Conservation (phyloP, 2,888 invertebrate species). For the Pandemis cinnamomeana region DNA sequence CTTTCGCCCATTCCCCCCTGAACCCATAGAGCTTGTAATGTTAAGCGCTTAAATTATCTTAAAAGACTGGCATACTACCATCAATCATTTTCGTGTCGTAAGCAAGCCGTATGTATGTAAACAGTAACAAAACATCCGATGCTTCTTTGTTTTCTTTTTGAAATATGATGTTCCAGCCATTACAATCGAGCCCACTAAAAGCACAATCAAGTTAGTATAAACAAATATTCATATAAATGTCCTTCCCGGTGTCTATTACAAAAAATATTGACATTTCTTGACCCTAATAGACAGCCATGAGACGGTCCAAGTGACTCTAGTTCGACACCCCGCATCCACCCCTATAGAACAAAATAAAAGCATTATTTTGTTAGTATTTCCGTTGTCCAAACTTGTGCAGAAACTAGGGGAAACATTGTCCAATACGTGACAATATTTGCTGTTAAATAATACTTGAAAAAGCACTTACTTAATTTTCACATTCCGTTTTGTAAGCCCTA, state of each 20-base stretch:
- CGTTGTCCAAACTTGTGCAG: slow-evolving; percentile 43
- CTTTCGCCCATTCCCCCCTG: too few relatives aligned
- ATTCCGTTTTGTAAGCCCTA: slow-evolving; percentile 45
- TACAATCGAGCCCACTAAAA: slow-evolving; percentile 1
- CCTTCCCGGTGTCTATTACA: slow-evolving; percentile 58
- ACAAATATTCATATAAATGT: slow-evolving; percentile 56
- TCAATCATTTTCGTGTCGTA: too few relatives aligned
- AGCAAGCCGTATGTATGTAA: neutral
- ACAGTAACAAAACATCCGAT: neutral
- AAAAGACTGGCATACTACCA: neutral
- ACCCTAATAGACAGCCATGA: slow-evolving; percentile 70
- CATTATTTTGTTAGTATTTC: slow-evolving; percentile 61
- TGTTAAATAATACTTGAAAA: slow-evolving; percentile 30
- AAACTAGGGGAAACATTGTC: slow-evolving; percentile 35
- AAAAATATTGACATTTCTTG: slow-evolving; percentile 67
- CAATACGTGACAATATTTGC: slow-evolving; percentile 24
- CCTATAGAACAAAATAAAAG: slow-evolving; percentile 73
- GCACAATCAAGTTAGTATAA: slow-evolving; percentile 37
- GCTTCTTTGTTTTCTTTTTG: neutral
- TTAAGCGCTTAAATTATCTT: too few relatives aligned
- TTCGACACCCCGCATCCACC: slow-evolving; percentile 65
- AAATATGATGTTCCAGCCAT: slow-evolving; percentile 3
- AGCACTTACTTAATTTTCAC: slow-evolving; percentile 38
- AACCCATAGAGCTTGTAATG: too few relatives aligned
- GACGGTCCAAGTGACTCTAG: slow-evolving; percentile 70